Evolutionary conservation across 37 sponge, comb jelly and placozoan species (phyloP).

Genomic region (Tethya wilhelma): DNA sequence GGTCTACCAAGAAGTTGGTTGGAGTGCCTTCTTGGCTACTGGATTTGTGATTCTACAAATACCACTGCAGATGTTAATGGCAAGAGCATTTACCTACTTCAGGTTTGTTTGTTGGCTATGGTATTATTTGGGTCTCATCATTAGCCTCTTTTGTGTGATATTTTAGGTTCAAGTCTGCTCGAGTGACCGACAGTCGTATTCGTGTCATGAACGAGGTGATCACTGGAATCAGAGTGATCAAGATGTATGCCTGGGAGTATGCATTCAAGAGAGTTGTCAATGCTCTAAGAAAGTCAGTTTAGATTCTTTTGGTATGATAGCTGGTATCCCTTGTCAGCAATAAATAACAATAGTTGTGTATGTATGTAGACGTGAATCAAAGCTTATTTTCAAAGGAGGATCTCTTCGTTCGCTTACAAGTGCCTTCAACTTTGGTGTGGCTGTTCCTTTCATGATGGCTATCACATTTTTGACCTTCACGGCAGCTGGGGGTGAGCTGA

Average conservation of each 20-base stretch:
- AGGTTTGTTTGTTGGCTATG: too few species aligned
- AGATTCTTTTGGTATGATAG: too few species aligned
- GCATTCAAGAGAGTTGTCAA: slow-evolving; percentile 59
- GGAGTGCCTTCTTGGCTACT: slow-evolving; percentile 32
- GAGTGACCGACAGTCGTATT: slow-evolving; percentile 73
- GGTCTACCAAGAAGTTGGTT: slow-evolving; percentile 64
- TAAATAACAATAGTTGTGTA: too few species aligned
- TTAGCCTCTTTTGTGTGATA: too few species aligned
- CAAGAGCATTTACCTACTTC: slow-evolving; percentile 16
- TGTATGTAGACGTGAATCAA: too few species aligned
- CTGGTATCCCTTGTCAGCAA: too few species aligned
- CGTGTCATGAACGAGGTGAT: slow-evolving; percentile 87
- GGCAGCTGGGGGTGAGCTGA: background rate
- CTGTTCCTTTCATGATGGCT: slow-evolving; percentile 25
- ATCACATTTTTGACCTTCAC: slow-evolving; percentile 12
- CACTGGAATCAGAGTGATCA: slow-evolving; percentile 85
- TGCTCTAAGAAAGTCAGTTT: slow-evolving; percentile 13
- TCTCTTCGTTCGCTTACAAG: background rate
- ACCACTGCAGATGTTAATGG: slow-evolving; percentile 47
- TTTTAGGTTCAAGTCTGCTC: slow-evolving; percentile 66
- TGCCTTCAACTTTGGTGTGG: slow-evolving; percentile 2
- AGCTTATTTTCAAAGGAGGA: too few species aligned
- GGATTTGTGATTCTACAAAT: slow-evolving; percentile 34
- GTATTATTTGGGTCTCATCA: too few species aligned
- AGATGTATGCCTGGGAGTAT: slow-evolving; percentile 94